A percentile compares a stretch with the other conserved stretches of the same genome.
Conservation (phyloP, 1,140 invertebrate genomes). For the Papilio aristodemus region DNA sequence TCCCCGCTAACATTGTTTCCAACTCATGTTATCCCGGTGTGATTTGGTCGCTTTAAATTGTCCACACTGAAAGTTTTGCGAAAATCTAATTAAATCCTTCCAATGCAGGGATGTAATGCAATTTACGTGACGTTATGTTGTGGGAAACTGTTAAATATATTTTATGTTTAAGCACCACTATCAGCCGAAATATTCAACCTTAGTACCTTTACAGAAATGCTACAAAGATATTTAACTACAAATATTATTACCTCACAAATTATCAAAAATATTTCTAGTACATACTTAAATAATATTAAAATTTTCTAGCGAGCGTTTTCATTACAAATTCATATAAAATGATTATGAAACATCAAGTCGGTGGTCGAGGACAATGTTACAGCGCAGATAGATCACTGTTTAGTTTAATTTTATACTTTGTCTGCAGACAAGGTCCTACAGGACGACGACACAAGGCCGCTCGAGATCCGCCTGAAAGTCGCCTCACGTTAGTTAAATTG, state of each 20-base stretch:
- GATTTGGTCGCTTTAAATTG: slow-evolving; percentile 56
- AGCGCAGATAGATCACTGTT: slow-evolving; percentile 3
- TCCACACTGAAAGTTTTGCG: slow-evolving; percentile 57
- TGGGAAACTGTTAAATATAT: not conserved
- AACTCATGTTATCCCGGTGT: slow-evolving; percentile 67
- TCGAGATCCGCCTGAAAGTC: slow-evolving; percentile 5
- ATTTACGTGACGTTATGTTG: slow-evolving; percentile 2
- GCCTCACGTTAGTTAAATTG: not conserved
- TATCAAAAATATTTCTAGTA: no score
- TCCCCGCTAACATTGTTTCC: slow-evolving; percentile 61
- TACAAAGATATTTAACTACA: no score
- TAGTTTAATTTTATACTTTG: slow-evolving; percentile 13
- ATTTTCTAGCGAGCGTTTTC: not conserved
- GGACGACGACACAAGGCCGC: slow-evolving; percentile 8
- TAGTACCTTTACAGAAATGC: no score
- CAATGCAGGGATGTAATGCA: slow-evolving; percentile 2
- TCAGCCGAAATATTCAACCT: not conserved
- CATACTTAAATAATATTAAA: no score
- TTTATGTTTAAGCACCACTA: not conserved
- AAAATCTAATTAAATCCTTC: slow-evolving; percentile 55
- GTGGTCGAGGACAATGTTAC: not conserved
- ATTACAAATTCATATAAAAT: not conserved
- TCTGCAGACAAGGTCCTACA: slow-evolving; percentile 1
- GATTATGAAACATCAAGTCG: not conserved
- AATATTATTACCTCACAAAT: no score